A percentile compares a stretch with the other conserved stretches of the same genome.
Evolutionary conservation across 1,140 invertebrate species (phyloP).

Genomic region (Epicauta chinensis): DNA sequence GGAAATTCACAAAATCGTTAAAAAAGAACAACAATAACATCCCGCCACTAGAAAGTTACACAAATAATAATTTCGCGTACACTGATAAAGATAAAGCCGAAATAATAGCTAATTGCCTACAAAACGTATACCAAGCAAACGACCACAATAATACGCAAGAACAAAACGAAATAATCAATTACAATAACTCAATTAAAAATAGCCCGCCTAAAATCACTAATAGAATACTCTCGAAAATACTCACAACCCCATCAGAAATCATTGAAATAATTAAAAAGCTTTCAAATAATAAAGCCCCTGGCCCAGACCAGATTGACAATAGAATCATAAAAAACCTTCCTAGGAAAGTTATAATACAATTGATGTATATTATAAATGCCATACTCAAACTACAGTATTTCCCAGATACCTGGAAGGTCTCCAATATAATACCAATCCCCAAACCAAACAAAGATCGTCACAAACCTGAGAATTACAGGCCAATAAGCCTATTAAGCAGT

Average conservation of each 20-base stretch:
- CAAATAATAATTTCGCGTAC: too few species aligned
- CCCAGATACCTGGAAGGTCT: background rate
- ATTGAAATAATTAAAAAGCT: constrained; percentile 3
- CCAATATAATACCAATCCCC: background rate
- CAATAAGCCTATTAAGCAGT: background rate
- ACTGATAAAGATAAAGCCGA: too few species aligned
- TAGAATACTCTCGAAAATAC: too few species aligned
- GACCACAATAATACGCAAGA: too few species aligned
- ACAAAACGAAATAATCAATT: too few species aligned
- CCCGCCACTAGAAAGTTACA: too few species aligned
- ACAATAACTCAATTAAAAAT: too few species aligned
- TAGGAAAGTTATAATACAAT: background rate
- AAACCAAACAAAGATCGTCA: constrained; percentile 1
- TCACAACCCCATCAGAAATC: background rate
- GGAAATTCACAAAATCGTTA: too few species aligned
- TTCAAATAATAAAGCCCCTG: constrained; percentile 1
- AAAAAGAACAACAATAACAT: too few species aligned
- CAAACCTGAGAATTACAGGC: constrained; percentile 8
- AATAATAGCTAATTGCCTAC: too few species aligned
- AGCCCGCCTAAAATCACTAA: too few species aligned
- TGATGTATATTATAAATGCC: constrained; percentile 1
- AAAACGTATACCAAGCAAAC: too few species aligned
- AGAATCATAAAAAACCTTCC: background rate
- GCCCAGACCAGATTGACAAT: background rate
- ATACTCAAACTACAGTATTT: background rate